These are phyloP conservation scores for Pachymerium ferrugineum DNA, from an alignment of 2,888 invertebrate species.

Conservation along the genomic window DNA sequence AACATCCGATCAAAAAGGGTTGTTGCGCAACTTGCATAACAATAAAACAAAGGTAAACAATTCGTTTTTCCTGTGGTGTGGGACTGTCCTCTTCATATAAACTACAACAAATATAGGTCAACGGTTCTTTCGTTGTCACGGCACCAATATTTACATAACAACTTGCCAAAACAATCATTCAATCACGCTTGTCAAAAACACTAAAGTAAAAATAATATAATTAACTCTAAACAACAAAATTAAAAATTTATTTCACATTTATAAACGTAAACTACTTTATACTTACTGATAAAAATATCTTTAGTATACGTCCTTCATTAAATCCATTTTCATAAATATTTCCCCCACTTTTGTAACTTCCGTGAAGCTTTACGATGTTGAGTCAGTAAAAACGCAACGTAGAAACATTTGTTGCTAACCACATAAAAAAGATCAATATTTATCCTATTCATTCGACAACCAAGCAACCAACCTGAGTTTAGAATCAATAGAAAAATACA, in stretches of 20 bases:
- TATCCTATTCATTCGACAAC: neutral
- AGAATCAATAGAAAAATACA: conserved; percentile 19
- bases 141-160: neutral
- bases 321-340: no score
- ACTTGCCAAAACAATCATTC: neutral
- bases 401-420: conserved; percentile 4
- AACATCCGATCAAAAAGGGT: neutral
- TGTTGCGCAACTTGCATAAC: neutral
- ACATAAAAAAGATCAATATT: conserved; percentile 5
- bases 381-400: no score
- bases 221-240: neutral
- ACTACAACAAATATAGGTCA: no score
- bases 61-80: neutral
- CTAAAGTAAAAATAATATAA: neutral
- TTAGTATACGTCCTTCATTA: neutral
- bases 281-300: neutral
- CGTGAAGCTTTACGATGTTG: no score
- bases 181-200: neutral
- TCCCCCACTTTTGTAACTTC: no score
- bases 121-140: no score
- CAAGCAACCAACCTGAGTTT: conserved; percentile 19
- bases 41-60: conserved; percentile 8
- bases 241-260: neutral
- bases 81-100: no score
- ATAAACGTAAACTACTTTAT: neutral